Evolutionary conservation across 2,888 invertebrate genomes (phyloP), one percentile per base, ranked within the genome.

Genomic region (Dexiosoma caninum): DNA sequence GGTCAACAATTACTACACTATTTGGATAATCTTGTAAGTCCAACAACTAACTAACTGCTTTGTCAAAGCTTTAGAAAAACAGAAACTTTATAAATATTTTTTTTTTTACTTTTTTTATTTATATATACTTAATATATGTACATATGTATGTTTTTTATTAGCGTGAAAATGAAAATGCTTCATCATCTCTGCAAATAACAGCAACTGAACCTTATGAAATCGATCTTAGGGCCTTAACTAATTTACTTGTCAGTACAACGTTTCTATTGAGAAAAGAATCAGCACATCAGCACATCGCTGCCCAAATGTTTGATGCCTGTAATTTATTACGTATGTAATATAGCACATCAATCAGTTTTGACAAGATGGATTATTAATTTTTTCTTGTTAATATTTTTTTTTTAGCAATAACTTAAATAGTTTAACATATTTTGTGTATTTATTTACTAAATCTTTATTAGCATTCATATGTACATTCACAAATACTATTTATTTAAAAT

Each of bases 1-100:
- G 95, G 95, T 76, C 95, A 97, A 4, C 92, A 93, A 27, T 91
- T 97, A 0, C 93, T 95, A 51, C 93, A 93, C 84, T 96, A 96
- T 91, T 91, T 98, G 79, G 94, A 95, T 85, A 91, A 91, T 76
- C 91, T 93, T 88, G 94, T 94, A 89, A 91, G 89, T 88, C 84
- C 82, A 71, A 78, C 78, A 27, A 35, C 1, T 23, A 35, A 0
- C n/a, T 62, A 4, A 23, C 35, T 37, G 37, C 7, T 2, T 8
- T 21, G 57, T 69, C 8, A 46, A 44, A 21, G 4, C 27, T 6
- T 5, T 27, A 27, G 3, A 5, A 27, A 3, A 6, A 27, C 27
- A 27, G 27, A 3, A 27, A 27, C 27, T 5, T 27, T 27, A 6
- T 27, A 27, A 27, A 27, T 27, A 23, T 9, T 30, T 51, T 51